These are phyloP conservation scores for Mustela lutreola DNA, from an alignment of 2,113 vertebrate species.

Conservation along the genomic window DNA sequence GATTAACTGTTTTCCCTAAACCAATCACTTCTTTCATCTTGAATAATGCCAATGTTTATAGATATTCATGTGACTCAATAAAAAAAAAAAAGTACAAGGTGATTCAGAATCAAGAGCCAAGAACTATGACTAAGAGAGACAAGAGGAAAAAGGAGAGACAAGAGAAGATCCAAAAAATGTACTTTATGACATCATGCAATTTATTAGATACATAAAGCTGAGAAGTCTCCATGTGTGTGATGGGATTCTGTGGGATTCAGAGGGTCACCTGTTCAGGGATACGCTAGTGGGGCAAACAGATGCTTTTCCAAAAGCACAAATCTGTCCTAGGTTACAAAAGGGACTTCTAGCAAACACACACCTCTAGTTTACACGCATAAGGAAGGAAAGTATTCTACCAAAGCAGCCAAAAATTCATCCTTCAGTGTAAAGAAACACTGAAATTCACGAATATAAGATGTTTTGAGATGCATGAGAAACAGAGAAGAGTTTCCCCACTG, in stretches of 20 bases:
- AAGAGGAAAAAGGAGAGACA: constrained; percentile 16
- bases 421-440: not conserved
- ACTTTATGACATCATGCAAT: not conserved
- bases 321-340: not conserved
- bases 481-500: not conserved
- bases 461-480: not conserved
- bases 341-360: not conserved
- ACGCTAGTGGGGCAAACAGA: not conserved
- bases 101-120: not conserved
- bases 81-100: not conserved
- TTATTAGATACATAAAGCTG: not conserved
- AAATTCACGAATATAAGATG: not conserved
- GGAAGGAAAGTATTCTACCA: not conserved
- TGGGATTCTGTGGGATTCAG: not conserved
- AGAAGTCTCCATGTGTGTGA: not conserved
- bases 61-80: not conserved
- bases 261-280: not conserved
- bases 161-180: not conserved
- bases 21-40: not conserved
- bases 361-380: not conserved
- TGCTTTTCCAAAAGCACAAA: not conserved
- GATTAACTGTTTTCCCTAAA: not conserved
- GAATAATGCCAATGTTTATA: not conserved
- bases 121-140: not conserved
- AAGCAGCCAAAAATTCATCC: not conserved